These are phyloP conservation scores for Lepilemur septentrionalis DNA, from an alignment of 2,797 vertebrate species.

Conservation along the genomic window DNA sequence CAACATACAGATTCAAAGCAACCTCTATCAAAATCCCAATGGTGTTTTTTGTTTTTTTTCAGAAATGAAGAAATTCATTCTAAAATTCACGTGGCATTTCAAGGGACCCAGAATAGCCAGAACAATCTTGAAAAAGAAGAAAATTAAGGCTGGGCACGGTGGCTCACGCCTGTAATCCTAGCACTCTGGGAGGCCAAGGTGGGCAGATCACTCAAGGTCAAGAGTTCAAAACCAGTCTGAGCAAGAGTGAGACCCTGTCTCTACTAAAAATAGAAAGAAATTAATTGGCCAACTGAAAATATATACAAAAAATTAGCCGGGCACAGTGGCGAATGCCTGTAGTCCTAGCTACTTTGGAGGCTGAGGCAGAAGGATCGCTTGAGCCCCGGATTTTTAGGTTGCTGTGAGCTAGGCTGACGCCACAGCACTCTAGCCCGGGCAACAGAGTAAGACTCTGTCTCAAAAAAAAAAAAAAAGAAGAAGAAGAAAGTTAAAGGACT, in stretches of 20 bases:
- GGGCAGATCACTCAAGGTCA: too few relatives aligned
- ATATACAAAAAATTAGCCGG: too few relatives aligned
- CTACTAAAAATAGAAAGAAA: too few relatives aligned
- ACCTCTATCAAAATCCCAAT: background rate
- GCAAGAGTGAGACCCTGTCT: too few relatives aligned
- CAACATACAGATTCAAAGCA: conserved; percentile 14
- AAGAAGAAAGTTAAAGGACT: conserved; percentile 8
- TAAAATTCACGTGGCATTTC: background rate
- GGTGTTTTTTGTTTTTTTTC: background rate
- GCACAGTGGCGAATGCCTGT: too few relatives aligned
- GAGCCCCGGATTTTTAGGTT: background rate
- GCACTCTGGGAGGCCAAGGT: too few relatives aligned
- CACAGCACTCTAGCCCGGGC: background rate
- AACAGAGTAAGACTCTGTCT: background rate
- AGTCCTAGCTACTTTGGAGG: background rate
- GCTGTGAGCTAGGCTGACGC: background rate
- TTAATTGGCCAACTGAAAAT: too few relatives aligned
- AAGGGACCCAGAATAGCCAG: too few relatives aligned
- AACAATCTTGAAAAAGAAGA: background rate
- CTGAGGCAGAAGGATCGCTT: background rate
- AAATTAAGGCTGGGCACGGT: background rate
- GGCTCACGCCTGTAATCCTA: too few relatives aligned
- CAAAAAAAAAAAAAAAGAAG: background rate
- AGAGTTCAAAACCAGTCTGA: too few relatives aligned
- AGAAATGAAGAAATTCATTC: conserved; percentile 33